These are phyloP conservation scores for Falco naumanni DNA, from an alignment of 2,797 vertebrate genomes.

Conservation along the genomic window DNA sequence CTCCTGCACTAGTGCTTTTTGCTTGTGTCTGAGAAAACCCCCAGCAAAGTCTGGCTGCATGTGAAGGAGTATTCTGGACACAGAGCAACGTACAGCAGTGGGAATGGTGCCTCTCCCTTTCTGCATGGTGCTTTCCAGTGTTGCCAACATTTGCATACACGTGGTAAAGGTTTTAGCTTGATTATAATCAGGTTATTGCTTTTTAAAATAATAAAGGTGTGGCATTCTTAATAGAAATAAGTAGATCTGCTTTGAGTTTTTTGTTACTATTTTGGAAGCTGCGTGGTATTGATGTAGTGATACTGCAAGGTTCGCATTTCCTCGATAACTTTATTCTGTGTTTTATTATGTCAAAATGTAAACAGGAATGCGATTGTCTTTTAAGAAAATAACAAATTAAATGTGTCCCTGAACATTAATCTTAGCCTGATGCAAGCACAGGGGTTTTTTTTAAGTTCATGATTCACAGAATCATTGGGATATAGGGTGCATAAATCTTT, in stretches of 20 bases:
- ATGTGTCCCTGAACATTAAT: not conserved
- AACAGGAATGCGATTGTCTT: not conserved
- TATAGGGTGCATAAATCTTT: not conserved
- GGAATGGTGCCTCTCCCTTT: not conserved
- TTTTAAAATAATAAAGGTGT: not conserved
- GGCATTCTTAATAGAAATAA: not conserved
- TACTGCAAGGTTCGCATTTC: not conserved
- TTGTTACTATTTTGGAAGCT: not conserved
- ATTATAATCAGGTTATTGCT: not conserved
- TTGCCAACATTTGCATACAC: not conserved
- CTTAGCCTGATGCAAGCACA: not conserved
- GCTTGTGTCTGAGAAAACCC: not conserved
- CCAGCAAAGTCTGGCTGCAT: too few species aligned
- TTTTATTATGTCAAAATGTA: not conserved
- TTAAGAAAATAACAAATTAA: not conserved
- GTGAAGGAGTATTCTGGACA: not conserved
- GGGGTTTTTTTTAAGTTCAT: not conserved
- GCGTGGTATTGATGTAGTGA: not conserved
- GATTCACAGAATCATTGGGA: not conserved
- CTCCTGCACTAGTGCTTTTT: not conserved
- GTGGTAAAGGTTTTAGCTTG: not conserved
- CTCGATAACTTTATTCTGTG: not conserved
- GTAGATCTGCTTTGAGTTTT: not conserved
- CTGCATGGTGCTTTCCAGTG: not conserved
- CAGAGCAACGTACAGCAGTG: rapidly evolving